Evolutionary conservation across 2,888 invertebrate species (phyloP).

Genomic region (Lysandra coridon): DNA sequence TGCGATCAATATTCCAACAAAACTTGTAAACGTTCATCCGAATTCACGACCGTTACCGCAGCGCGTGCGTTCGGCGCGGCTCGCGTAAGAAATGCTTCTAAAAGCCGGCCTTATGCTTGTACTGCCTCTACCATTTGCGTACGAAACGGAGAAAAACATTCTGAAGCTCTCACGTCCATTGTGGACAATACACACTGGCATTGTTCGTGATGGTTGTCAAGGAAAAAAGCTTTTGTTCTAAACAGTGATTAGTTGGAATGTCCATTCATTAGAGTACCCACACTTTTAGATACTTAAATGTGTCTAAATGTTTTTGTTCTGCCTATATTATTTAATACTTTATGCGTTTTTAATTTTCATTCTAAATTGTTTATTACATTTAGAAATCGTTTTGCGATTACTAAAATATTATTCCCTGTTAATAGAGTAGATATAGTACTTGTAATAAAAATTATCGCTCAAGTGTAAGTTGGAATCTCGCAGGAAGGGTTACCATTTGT

Average conservation of each 20-base stretch:
- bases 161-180: constrained; percentile 42
- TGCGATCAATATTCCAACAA: constrained; percentile 34
- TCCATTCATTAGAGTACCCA: constrained; percentile 6
- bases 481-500: too few species aligned
- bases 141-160: constrained; percentile 30
- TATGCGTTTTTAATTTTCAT: neutral
- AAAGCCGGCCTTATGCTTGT: constrained; percentile 24
- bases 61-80: constrained; percentile 68
- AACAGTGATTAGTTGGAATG: constrained; percentile 20
- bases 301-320: neutral
- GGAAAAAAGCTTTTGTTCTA: constrained; percentile 33
- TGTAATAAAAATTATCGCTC: too few species aligned
- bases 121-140: constrained; percentile 23
- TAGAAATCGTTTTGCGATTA: too few species aligned
- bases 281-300: neutral
- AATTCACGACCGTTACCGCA: constrained; percentile 48
- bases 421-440: too few species aligned
- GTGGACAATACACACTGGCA: constrained; percentile 44
- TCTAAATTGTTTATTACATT: neutral
- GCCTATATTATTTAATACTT: neutral
- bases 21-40: constrained; percentile 36
- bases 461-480: too few species aligned
- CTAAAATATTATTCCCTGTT: too few species aligned
- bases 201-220: constrained; percentile 40
- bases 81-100: constrained; percentile 62